Conservation (phyloP, 2,797 vertebrate species). For the Sebastolobus alascanus region DNA sequence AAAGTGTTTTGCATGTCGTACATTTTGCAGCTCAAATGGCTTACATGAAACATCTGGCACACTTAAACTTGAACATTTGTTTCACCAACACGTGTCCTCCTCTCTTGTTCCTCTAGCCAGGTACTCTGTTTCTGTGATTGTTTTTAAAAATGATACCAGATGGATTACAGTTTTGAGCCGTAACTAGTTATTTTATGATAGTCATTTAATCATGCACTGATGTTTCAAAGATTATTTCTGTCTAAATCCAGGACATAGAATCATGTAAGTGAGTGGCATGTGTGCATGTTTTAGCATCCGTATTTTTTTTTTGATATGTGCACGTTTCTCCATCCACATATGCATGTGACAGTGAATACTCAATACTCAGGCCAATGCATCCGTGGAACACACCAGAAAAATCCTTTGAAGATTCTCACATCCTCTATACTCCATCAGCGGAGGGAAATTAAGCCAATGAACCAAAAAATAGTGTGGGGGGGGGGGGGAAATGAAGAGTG, state of each 20-base stretch:
- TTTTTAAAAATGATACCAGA: background rate
- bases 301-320: background rate
- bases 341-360: conserved; percentile 31
- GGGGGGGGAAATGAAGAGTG: conserved; percentile 2
- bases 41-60: background rate
- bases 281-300: conserved; percentile 15
- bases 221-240: conserved; percentile 5
- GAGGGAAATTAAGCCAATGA: conserved; percentile 58
- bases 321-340: conserved; percentile 15
- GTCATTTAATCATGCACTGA: conserved; percentile 12
- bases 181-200: background rate
- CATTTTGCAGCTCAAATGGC: background rate
- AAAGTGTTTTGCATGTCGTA: background rate
- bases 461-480: conserved; percentile 36
- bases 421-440: conserved; percentile 46
- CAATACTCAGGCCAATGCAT: conserved; percentile 14
- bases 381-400: conserved; percentile 34
- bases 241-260: conserved; percentile 15
- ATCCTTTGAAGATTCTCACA: conserved; percentile 56
- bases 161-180: conserved; percentile 18
- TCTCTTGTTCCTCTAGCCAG: background rate
- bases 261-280: background rate
- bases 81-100: background rate
- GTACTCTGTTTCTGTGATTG: background rate
- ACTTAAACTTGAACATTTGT: conserved; percentile 20